A percentile compares a stretch with the other conserved stretches of the same genome.
Conservation (phyloP, 1,140 invertebrate genomes). For the Lordiphosa clarofinis region DNA sequence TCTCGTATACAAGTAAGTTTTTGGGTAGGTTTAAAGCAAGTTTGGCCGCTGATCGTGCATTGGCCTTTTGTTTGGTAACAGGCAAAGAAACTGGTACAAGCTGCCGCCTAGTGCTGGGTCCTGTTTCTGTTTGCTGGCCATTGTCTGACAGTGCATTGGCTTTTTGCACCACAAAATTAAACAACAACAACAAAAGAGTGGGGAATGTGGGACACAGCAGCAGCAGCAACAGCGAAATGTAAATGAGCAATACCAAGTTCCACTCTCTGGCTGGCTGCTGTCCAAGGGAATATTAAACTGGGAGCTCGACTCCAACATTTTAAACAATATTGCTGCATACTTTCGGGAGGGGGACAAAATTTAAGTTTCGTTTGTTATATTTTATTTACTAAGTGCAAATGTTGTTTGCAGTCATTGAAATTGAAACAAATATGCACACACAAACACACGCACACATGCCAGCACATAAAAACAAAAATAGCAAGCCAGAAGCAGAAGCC, state of each 20-base stretch:
- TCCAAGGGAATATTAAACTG: slow-evolving; percentile 27
- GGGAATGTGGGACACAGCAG: slow-evolving; percentile 12
- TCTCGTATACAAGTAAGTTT: neutral
- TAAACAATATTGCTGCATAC: slow-evolving; percentile 34
- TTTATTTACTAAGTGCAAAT: slow-evolving; percentile 78
- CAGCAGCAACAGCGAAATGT: slow-evolving; percentile 29
- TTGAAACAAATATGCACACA: slow-evolving; percentile 64
- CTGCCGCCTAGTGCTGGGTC: slow-evolving; percentile 11
- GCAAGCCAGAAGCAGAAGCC: slow-evolving; percentile 46
- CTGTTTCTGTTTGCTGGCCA: slow-evolving; percentile 15
- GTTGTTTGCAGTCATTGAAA: slow-evolving; percentile 76
- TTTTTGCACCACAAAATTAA: slow-evolving; percentile 16
- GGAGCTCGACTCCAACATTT: slow-evolving; percentile 36
- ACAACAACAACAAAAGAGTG: slow-evolving; percentile 17
- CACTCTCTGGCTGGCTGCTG: slow-evolving; percentile 15
- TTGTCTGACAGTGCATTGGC: slow-evolving; percentile 30
- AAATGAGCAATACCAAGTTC: slow-evolving; percentile 47
- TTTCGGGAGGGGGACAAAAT: slow-evolving; percentile 21
- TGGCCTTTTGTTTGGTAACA: slow-evolving; percentile 29
- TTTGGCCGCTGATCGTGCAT: slow-evolving; percentile 44
- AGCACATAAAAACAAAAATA: slow-evolving; percentile 32
- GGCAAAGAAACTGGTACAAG: slow-evolving; percentile 26
- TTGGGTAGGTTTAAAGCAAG: slow-evolving; percentile 13
- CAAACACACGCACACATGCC: slow-evolving; percentile 11
- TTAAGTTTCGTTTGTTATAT: slow-evolving; percentile 68